Evolutionary conservation across 2,888 invertebrate genomes (phyloP).

Genomic region (Perizoma affinitatum): DNA sequence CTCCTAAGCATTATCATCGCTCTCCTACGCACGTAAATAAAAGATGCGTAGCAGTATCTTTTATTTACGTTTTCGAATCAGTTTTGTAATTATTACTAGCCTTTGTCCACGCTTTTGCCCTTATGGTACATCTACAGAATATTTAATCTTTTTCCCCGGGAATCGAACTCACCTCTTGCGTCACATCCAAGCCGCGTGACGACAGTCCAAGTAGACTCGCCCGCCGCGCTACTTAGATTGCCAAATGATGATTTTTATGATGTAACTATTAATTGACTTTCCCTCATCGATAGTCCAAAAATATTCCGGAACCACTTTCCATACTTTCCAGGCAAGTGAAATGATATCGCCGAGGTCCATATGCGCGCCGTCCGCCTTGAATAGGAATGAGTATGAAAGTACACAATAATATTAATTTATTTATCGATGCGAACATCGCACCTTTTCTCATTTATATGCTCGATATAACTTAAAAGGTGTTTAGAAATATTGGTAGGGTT

Average conservation of each 20-base stretch:
- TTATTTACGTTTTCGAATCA: too few relatives aligned
- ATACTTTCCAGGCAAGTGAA: conserved; percentile 80
- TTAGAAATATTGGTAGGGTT: conserved; percentile 41
- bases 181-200: too few relatives aligned
- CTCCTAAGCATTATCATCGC: too few relatives aligned
- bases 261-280: conserved; percentile 66
- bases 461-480: conserved; percentile 40
- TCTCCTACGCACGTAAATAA: too few relatives aligned
- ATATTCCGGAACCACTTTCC: conserved; percentile 78
- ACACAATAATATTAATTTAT: conserved; percentile 76
- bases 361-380: conserved; percentile 52
- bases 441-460: conserved; percentile 50
- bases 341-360: conserved; percentile 73
- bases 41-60: too few relatives aligned
- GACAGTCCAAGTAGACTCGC: too few relatives aligned
- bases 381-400: conserved; percentile 75
- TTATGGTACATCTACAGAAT: not conserved
- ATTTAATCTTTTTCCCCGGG: too few relatives aligned
- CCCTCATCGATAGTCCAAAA: conserved; percentile 75
- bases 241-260: not conserved
- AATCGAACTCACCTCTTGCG: too few relatives aligned
- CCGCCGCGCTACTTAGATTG: too few relatives aligned
- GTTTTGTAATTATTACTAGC: too few relatives aligned
- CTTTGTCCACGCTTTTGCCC: too few relatives aligned
- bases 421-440: conserved; percentile 54